A percentile compares a stretch with the other conserved stretches of the same genome.
Evolutionary conservation across 2,888 invertebrate species (phyloP).

Genomic region (Pardosa pseudoannulata): DNA sequence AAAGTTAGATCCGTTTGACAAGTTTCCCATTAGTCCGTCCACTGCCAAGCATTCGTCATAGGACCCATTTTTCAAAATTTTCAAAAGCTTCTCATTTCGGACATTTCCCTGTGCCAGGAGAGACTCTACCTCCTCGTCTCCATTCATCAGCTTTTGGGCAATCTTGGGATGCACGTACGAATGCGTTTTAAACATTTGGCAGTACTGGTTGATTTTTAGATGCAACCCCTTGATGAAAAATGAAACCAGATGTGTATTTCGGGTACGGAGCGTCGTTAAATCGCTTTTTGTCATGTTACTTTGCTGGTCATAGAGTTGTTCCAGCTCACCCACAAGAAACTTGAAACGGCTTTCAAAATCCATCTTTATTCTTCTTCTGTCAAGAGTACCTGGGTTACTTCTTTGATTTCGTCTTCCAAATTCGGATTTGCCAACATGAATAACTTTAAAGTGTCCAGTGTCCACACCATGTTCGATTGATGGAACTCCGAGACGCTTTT

Average conservation of each 20-base stretch:
- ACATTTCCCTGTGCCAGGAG: neutral
- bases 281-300: neutral
- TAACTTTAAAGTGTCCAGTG: too few relatives aligned
- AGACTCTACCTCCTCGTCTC: neutral
- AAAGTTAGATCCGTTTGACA: neutral
- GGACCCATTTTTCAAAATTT: too few relatives aligned
- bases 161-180: neutral
- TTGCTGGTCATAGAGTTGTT: too few relatives aligned
- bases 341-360: too few relatives aligned
- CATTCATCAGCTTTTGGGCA: neutral
- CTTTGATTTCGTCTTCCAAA: too few relatives aligned
- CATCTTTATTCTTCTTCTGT: too few relatives aligned
- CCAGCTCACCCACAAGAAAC: too few relatives aligned
- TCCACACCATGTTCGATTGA: too few relatives aligned
- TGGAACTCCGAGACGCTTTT: too few relatives aligned
- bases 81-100: neutral
- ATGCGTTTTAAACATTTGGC: neutral
- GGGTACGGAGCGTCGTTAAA: neutral
- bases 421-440: too few relatives aligned
- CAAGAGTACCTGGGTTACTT: too few relatives aligned
- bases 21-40: neutral
- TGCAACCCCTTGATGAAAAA: neutral
- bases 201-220: neutral
- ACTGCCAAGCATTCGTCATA: too few relatives aligned
- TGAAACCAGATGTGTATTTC: neutral